Percentiles rank a stretch among this genome's conserved stretches.
Evolutionary conservation across 2,113 vertebrate genomes (phyloP).

Genomic region (Hemibagrus wyckioides): DNA sequence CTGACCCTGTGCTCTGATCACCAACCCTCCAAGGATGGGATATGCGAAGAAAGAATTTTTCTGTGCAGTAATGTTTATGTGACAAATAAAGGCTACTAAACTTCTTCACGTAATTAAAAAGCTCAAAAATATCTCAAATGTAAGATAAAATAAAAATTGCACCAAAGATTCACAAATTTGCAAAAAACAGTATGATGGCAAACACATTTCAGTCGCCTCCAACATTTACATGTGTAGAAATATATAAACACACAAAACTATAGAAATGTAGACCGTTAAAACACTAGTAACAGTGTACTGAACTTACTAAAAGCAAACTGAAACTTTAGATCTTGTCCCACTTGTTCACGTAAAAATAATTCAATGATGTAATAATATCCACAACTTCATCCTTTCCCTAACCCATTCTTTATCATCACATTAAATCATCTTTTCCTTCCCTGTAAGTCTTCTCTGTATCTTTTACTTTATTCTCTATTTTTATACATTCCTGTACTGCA

Average conservation of each 20-base stretch:
- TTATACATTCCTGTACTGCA: background rate
- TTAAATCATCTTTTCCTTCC: background rate
- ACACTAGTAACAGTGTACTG: background rate
- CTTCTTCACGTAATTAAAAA: no score
- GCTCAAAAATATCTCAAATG: no score
- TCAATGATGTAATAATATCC: background rate
- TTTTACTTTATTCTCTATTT: conserved; percentile 10
- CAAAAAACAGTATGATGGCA: background rate
- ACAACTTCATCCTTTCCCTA: background rate
- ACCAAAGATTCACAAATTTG: background rate
- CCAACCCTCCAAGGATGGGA: no score
- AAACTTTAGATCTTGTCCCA: background rate
- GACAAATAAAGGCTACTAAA: no score
- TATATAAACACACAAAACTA: background rate
- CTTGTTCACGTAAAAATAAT: background rate
- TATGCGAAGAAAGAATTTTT: no score
- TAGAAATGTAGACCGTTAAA: background rate
- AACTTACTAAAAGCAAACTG: background rate
- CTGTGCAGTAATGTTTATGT: no score
- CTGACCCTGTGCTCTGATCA: no score
- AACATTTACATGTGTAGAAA: background rate
- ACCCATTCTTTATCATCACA: background rate
- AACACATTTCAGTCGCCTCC: background rate
- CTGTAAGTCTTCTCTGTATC: background rate
- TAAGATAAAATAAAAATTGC: background rate